Evolutionary conservation across 2,888 invertebrate genomes (phyloP).

Genomic region (Ophioninae sp.): DNA sequence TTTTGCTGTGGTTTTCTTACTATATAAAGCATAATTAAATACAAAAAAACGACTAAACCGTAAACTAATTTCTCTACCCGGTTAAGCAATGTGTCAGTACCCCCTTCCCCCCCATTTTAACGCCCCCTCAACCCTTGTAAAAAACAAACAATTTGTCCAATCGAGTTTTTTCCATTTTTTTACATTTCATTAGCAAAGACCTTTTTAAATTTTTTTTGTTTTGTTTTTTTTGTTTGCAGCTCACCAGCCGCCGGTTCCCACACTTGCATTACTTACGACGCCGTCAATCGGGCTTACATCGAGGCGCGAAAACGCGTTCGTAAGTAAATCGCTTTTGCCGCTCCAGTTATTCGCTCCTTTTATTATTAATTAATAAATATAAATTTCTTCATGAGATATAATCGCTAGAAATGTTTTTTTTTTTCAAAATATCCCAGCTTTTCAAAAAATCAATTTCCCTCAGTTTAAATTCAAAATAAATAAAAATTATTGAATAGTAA

Average conservation of each 20-base stretch:
- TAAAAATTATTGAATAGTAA: too few relatives aligned
- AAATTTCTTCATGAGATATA: too few relatives aligned
- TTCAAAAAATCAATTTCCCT: too few relatives aligned
- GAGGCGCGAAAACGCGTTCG: conserved; percentile 93
- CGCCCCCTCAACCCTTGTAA: neutral
- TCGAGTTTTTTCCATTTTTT: neutral
- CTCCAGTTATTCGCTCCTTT: neutral
- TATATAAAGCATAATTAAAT: conserved; percentile 2
- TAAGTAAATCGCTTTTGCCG: conserved; percentile 83
- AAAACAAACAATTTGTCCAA: neutral
- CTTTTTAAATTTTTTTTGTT: conserved; percentile 7
- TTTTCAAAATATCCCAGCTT: too few relatives aligned
- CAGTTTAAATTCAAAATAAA: too few relatives aligned
- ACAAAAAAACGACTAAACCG: neutral
- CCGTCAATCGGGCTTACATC: conserved; percentile 93
- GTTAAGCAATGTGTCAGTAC: neutral
- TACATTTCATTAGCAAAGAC: conserved; percentile 2
- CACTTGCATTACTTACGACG: conserved; percentile 94
- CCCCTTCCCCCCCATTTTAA: too few relatives aligned
- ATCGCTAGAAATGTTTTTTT: too few relatives aligned
- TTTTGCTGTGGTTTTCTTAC: conserved; percentile 5
- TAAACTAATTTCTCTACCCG: conserved; percentile 7
- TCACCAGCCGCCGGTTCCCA: conserved; percentile 84
- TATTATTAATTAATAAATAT: too few relatives aligned
- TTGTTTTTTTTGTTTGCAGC: conserved; percentile 72